Conservation (phyloP, 2,888 invertebrate species). For the Amiota mariae region DNA sequence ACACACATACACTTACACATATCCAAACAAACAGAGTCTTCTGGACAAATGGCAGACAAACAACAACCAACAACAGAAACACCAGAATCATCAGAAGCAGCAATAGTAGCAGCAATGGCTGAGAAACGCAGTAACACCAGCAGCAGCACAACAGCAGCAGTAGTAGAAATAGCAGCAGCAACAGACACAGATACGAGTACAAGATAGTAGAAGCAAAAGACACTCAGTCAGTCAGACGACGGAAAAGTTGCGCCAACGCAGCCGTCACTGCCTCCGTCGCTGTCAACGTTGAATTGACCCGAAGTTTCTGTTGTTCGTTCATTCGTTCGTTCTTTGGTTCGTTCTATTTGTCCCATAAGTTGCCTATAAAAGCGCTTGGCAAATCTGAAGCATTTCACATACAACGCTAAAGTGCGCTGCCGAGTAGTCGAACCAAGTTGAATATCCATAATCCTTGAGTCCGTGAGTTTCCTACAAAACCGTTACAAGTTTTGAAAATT, state of each 20-base stretch:
- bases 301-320: neutral
- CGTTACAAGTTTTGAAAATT: conserved; percentile 15
- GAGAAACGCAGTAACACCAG: conserved; percentile 17
- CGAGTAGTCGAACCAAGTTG: conserved; percentile 52
- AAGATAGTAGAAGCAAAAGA: neutral
- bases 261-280: conserved; percentile 1
- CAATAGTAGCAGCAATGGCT: neutral
- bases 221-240: neutral
- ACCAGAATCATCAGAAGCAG: neutral
- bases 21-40: conserved; percentile 2
- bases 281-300: conserved; percentile 4
- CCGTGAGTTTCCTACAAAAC: neutral
- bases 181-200: neutral
- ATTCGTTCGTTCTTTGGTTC: neutral
- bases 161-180: conserved; percentile 16
- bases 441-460: neutral
- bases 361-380: conserved; percentile 55
- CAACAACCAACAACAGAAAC: neutral
- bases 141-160: conserved; percentile 23
- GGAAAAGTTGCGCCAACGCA: too few relatives aligned
- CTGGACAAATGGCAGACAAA: neutral
- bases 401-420: conserved; percentile 62
- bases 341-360: conserved; percentile 3
- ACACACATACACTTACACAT: neutral
- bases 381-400: conserved; percentile 55